A percentile compares a stretch with the other conserved stretches of the same genome.
Evolutionary conservation across 2,888 invertebrate genomes (phyloP).

Genomic region (Trissolcus japonicus): DNA sequence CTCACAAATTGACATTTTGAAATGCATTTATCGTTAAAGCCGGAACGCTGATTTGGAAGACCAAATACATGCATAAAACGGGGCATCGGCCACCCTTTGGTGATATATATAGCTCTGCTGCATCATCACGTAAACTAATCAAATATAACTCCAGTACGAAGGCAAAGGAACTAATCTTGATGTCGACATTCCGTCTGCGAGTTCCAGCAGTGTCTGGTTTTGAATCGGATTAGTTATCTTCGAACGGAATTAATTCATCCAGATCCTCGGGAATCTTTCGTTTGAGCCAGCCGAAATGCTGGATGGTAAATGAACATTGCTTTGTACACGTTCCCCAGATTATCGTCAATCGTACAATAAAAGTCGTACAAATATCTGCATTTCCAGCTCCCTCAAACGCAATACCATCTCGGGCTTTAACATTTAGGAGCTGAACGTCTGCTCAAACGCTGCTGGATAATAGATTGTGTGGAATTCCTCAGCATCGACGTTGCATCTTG

Average conservation of each 20-base stretch:
- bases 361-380: constrained; percentile 34
- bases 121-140: constrained; percentile 45
- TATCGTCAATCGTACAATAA: constrained; percentile 37
- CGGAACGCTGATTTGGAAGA: not conserved
- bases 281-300: constrained; percentile 39
- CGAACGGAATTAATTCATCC: constrained; percentile 51
- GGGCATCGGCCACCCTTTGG: constrained; percentile 14
- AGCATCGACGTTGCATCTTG: too few relatives aligned
- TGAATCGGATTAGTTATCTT: constrained; percentile 51
- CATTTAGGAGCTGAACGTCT: constrained; percentile 7
- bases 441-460: constrained; percentile 6
- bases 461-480: too few relatives aligned
- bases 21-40: constrained; percentile 19
- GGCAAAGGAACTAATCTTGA: constrained; percentile 56
- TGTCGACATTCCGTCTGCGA: constrained; percentile 50
- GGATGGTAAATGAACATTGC: constrained; percentile 45
- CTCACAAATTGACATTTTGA: constrained; percentile 13
- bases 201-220: constrained; percentile 32
- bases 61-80: constrained; percentile 46
- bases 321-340: constrained; percentile 46
- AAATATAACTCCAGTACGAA: constrained; percentile 47
- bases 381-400: constrained; percentile 21
- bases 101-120: constrained; percentile 11
- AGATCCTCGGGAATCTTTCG: constrained; percentile 40
- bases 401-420: constrained; percentile 8